Evolutionary conservation across 2,113 vertebrate species (phyloP).

Genomic region (Raja brachyura): DNA sequence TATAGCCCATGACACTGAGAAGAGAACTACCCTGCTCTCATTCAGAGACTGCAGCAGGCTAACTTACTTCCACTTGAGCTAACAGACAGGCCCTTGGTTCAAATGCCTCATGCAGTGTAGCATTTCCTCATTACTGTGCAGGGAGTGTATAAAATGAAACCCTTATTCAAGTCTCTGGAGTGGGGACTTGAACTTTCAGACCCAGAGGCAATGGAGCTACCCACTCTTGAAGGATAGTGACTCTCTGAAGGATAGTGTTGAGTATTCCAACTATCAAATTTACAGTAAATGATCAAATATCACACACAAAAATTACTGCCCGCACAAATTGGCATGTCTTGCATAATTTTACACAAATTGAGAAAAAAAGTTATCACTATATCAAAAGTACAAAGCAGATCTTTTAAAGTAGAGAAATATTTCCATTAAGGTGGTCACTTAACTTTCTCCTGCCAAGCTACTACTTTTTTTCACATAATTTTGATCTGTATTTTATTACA

Average conservation of each 20-base stretch:
- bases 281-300: background rate
- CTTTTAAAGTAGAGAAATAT: background rate
- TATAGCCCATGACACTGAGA: background rate
- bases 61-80: background rate
- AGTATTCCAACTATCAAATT: background rate
- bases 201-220: background rate
- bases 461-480: background rate
- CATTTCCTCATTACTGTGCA: background rate
- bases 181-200: background rate
- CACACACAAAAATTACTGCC: background rate
- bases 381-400: background rate
- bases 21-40: background rate
- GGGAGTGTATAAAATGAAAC: background rate
- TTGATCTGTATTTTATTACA: background rate
- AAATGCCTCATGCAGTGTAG: background rate
- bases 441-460: background rate
- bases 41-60: background rate
- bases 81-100: background rate
- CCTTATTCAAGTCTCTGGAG: background rate
- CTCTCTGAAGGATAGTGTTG: background rate
- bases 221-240: background rate
- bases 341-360: too few relatives aligned
- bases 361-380: background rate
- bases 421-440: background rate
- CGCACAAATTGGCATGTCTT: background rate